phyloP scores from a whole-genome alignment of 2,888 invertebrate genomes.

The Caenorhabditis virilis region DNA sequence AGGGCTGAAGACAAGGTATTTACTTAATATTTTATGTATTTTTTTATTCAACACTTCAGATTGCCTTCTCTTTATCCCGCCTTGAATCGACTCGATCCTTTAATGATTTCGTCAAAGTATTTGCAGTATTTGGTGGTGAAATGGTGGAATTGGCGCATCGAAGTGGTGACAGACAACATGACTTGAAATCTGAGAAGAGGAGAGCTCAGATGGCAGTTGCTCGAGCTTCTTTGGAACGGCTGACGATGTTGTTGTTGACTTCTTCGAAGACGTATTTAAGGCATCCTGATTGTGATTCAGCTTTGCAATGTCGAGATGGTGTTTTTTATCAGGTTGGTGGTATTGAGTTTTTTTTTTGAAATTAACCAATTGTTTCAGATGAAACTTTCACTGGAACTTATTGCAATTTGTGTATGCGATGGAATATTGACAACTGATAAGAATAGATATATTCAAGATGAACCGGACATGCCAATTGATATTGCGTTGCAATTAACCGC shows the following conservation, averaged over 20 bases:
- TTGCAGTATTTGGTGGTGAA: constrained; percentile 95
- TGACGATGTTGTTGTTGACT: constrained; percentile 93
- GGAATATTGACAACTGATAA: constrained; percentile 77
- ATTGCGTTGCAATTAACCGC: constrained; percentile 73
- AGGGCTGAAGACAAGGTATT: constrained; percentile 92
- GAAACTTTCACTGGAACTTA: constrained; percentile 92
- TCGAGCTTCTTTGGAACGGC: constrained; percentile 77
- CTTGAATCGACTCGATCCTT: constrained; percentile 72
- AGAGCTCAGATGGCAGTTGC: constrained; percentile 95
- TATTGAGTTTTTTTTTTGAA: no score
- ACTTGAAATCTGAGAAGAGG: constrained; percentile 82
- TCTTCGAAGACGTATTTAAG: constrained; percentile 94
- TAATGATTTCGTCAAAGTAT: constrained; percentile 96
- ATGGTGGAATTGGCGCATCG: constrained; percentile 97
- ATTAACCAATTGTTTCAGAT: constrained; percentile 72
- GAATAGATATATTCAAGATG: constrained; percentile 53
- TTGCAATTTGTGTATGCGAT: constrained; percentile 95
- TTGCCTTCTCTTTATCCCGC: constrained; percentile 70
- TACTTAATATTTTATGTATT: neutral
- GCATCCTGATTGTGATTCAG: constrained; percentile 90
- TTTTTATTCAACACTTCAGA: constrained; percentile 63
- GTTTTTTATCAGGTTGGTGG: constrained; percentile 79
- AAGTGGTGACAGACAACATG: constrained; percentile 79
- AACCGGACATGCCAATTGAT: constrained; percentile 68
- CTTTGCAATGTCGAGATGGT: constrained; percentile 92